phyloP scores from a whole-genome alignment of 1,140 invertebrate genomes.

The Panagrolaimus sp. region DNA sequence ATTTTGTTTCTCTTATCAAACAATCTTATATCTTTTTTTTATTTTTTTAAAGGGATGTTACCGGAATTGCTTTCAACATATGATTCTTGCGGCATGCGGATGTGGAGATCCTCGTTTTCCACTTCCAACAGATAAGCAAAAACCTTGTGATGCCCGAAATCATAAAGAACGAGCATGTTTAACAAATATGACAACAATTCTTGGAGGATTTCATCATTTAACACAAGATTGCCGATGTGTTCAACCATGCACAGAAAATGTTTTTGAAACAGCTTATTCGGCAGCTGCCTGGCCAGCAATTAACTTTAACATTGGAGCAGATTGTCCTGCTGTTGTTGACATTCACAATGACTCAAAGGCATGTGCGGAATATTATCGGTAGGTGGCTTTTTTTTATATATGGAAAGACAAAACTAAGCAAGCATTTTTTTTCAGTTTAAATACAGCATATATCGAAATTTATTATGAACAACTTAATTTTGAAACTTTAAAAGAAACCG shows the following conservation, averaged over 20 bases:
- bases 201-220: conserved; percentile 58
- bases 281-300: conserved; percentile 58
- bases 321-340: conserved; percentile 36
- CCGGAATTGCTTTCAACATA: conserved; percentile 58
- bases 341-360: conserved; percentile 40
- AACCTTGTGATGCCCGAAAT: conserved; percentile 50
- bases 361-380: conserved; percentile 37
- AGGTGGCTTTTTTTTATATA: not conserved
- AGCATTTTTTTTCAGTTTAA: conserved; percentile 28
- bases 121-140: conserved; percentile 47
- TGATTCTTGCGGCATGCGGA: conserved; percentile 46
- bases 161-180: conserved; percentile 45
- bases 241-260: conserved; percentile 55
- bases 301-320: conserved; percentile 59
- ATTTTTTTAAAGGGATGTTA: conserved; percentile 50
- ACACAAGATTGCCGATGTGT: conserved; percentile 51
- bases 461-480: conserved; percentile 59
- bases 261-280: conserved; percentile 59
- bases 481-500: conserved; percentile 57
- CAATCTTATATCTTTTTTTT: conserved; percentile 11
- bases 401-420: not conserved
- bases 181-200: conserved; percentile 48
- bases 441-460: conserved; percentile 59
- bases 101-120: conserved; percentile 59
- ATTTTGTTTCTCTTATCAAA: not conserved